Evolutionary conservation across 2,888 invertebrate genomes (phyloP), one percentile per base, ranked within the genome.

Genomic region (Tenthredo scrophulariae): DNA sequence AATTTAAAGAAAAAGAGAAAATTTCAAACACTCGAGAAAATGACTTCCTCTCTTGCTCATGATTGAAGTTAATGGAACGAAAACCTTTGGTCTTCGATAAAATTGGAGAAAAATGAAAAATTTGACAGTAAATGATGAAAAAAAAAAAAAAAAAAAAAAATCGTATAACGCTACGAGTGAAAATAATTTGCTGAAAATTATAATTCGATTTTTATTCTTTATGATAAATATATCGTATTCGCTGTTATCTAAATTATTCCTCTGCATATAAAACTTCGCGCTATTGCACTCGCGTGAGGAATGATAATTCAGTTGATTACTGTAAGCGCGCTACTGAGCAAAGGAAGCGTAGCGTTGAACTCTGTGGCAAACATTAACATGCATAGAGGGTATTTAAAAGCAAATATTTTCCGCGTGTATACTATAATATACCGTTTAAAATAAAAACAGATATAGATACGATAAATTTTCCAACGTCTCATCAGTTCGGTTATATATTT

Each of bases 1-100:
- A 22, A 65, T 29, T 29, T 15, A 10, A 65, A 29, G 15, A 13
- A 65, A 6, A 29, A 65, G 7, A 65, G 7, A 65, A 29, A 26
- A 7, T 75, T 75, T 46, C 75, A 75, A 46, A 75, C 75, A 15
- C 75, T 75, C 43, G 75, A 46, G 29, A 26, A 75, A 75, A 75
- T 75, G 43, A 75, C 46, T 75, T 75, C 75, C 75, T 75, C 46
- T 29, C 75, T 26, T 43, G 18, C 62, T 62, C 26, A 7, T n/a
- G 70, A 70, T 70, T 70, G 37, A 6, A 70, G 70, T 7, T 70
- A 33, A 70, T 18, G 29, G 58, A 58, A 58, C 58, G 0, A 0
- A 26, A 26, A 18, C 26, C 10, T 62, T 62, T 62, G 22, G 13
- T 43, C 9, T 9, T 43, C 13, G 13, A 13, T 2, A 10, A 43